Evolutionary conservation across 2,888 invertebrate species (phyloP).

Genomic region (Uloborus plumipes): DNA sequence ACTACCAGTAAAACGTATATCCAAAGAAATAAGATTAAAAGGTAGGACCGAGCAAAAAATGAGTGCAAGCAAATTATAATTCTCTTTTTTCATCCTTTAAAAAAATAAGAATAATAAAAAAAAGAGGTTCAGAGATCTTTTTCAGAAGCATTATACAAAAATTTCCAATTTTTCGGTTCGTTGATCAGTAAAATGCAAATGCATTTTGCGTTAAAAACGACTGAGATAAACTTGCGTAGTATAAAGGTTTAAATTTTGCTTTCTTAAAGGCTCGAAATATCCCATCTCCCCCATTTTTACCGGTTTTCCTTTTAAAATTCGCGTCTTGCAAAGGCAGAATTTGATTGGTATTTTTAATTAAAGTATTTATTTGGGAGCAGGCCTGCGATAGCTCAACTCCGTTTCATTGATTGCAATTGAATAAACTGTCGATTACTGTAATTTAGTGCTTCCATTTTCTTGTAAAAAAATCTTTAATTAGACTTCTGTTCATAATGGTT

Average conservation of each 20-base stretch:
- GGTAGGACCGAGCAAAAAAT: slow-evolving; percentile 32
- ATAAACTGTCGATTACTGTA: no score
- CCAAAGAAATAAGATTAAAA: slow-evolving; percentile 53
- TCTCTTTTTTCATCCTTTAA: slow-evolving; percentile 14
- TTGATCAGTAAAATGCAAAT: slow-evolving; percentile 59
- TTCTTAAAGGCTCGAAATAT: slow-evolving; percentile 8
- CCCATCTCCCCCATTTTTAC: no score
- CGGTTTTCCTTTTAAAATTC: no score
- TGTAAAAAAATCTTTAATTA: no score
- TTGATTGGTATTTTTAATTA: no score
- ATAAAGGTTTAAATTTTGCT: slow-evolving; percentile 46
- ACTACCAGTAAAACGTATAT: slow-evolving; percentile 3
- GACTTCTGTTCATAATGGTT: no score
- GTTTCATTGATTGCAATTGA: no score
- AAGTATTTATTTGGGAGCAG: no score
- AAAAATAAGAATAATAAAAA: slow-evolving; percentile 14
- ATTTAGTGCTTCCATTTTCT: no score
- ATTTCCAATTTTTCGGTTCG: slow-evolving; percentile 58
- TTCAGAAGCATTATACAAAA: slow-evolving; percentile 54
- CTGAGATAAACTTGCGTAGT: slow-evolving; percentile 38
- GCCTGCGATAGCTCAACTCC: no score
- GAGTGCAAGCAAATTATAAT: slow-evolving; percentile 59
- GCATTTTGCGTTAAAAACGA: slow-evolving; percentile 49
- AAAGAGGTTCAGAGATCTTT: slow-evolving; percentile 35
- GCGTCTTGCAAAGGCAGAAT: no score